Percentiles rank a stretch among this genome's conserved stretches.
Conservation (phyloP, 2,888 invertebrate genomes). For the Hedya salicella region DNA sequence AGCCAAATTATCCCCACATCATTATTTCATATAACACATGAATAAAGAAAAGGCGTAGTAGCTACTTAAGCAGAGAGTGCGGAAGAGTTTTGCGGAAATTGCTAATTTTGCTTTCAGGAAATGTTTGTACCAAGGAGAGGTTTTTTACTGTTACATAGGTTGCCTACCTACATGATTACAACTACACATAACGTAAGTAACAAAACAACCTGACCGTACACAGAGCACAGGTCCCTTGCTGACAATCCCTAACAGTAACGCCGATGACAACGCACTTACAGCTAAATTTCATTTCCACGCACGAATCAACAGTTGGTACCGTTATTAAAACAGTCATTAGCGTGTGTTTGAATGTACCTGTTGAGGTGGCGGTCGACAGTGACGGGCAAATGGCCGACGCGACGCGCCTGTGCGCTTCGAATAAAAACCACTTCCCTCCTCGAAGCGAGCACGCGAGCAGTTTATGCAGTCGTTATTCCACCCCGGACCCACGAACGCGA, state of each 20-base stretch:
- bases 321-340: constrained; percentile 39
- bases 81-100: no score
- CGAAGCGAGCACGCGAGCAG: constrained; percentile 38
- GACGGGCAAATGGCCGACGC: constrained; percentile 44
- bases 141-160: no score
- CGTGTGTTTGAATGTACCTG: constrained; percentile 42
- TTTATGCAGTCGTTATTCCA: constrained; percentile 45
- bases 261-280: constrained; percentile 27
- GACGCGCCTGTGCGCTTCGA: constrained; percentile 30
- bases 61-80: no score
- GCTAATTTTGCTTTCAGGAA: no score
- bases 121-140: no score
- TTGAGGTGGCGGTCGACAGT: constrained; percentile 39
- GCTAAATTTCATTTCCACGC: constrained; percentile 21
- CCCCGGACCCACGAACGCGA: constrained; percentile 52
- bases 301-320: constrained; percentile 40
- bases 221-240: no score
- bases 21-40: no score
- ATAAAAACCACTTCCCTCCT: constrained; percentile 41
- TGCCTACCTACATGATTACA: no score
- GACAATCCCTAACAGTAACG: constrained; percentile 17
- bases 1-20: no score
- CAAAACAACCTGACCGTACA: no score
- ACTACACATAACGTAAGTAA: no score
- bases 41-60: no score